These are phyloP conservation scores for Conus ventricosus DNA, from an alignment of 1,140 invertebrate genomes.

Conservation along the genomic window DNA sequence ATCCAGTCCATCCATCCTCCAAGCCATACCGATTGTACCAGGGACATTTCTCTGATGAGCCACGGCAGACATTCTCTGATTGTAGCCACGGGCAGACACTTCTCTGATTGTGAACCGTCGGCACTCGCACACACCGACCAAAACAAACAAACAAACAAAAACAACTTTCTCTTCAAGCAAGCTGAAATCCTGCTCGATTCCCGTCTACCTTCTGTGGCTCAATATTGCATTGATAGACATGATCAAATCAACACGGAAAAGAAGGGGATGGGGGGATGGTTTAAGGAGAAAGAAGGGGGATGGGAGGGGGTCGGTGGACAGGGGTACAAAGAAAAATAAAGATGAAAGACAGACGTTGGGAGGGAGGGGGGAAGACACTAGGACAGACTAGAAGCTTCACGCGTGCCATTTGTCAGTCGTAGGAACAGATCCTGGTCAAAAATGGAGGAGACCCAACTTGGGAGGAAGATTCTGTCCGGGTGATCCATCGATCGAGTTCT, in stretches of 20 bases:
- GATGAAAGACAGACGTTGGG: neutral
- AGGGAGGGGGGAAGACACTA: neutral
- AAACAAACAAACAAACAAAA: too few species aligned
- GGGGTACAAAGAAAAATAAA: neutral
- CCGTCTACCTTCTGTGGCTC: neutral
- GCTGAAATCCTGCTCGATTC: neutral
- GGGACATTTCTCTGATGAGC: too few species aligned
- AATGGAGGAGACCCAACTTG: neutral
- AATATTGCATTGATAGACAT: neutral
- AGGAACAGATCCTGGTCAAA: neutral
- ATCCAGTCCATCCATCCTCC: neutral
- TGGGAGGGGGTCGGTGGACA: neutral
- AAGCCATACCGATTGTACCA: too few species aligned
- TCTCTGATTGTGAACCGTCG: too few species aligned
- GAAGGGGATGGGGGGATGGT: neutral
- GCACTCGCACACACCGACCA: too few species aligned
- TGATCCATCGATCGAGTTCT: neutral
- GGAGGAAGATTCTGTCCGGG: neutral
- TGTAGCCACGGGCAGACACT: neutral
- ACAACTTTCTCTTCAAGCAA: too few species aligned
- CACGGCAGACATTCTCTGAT: too few species aligned
- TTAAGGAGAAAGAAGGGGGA: neutral
- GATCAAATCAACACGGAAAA: neutral
- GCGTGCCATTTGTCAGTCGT: slow-evolving; percentile 30
- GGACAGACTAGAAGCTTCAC: neutral